Conservation (phyloP, 2,113 vertebrate genomes). For the Willisornis vidua region DNA sequence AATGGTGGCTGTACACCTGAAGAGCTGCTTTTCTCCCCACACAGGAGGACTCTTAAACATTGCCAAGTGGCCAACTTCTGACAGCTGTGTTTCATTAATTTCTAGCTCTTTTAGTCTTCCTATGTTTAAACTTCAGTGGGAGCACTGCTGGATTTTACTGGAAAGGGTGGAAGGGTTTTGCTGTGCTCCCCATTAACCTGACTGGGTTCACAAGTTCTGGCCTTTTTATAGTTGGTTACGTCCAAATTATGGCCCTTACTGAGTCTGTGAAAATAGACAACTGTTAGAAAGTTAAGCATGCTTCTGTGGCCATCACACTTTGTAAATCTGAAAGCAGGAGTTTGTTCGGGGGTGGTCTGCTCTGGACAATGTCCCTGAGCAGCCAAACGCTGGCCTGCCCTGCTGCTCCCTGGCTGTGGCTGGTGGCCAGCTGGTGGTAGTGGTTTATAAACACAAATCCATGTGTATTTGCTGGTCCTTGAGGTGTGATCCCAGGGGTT, state of each 20-base stretch:
- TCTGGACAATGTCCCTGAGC: not conserved
- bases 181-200: not conserved
- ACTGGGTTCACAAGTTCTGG: not conserved
- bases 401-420: not conserved
- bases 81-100: not conserved
- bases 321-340: not conserved
- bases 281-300: not conserved
- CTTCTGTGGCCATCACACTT: not conserved
- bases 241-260: not conserved
- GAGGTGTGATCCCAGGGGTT: not conserved
- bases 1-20: not conserved
- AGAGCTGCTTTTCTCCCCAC: not conserved
- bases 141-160: not conserved
- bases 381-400: not conserved
- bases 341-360: not conserved
- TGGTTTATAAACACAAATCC: not conserved
- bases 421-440: not conserved
- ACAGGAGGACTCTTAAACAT: not conserved
- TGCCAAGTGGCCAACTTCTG: not conserved
- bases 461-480: not conserved
- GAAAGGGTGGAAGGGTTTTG: not conserved
- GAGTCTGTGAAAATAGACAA: not conserved
- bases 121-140: not conserved
- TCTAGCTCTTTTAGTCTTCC: not conserved
- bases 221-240: not conserved